Base-by-base conservation (phyloP, 30 jellyfish, hydroid and myxozoan species). In the Mastigias papua region DNA sequence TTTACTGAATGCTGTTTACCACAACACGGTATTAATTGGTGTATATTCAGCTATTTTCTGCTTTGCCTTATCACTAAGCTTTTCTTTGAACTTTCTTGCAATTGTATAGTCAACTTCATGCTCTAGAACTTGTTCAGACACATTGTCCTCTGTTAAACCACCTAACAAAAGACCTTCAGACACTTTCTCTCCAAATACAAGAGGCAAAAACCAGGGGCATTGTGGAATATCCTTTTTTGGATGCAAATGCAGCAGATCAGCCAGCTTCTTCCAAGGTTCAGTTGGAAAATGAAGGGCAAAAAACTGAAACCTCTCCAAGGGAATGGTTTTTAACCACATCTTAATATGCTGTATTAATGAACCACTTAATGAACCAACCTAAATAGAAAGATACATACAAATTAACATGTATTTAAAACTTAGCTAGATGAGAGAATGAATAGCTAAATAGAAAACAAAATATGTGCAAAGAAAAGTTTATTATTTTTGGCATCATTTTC, bases 211-310 rank as follows among this genome's bases (percentile, higher is more conserved):
- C 96, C 96, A 88, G 22, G 87, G 81, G 80, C 96, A 88, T 51
- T 88, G 96, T 25, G 96, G 96, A 2, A 88, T 8, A 63, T 88
- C 96, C 33, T 63, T 77, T 25, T 88, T 88, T 17, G 96, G 96
- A 42, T 88, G 86, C 54, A 88, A 58, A 71, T 88, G 96, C 48
- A 91, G 78, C 1, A 88, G n/a, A 71, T 88, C 91, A 32, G 96
- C 91, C 69, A 88, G 67, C 23, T 78, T 88, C 58, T 88, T 88
- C 96, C 96, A 88, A 22, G 96, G 88, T 22, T 88, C 96, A 22
- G 88, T 57, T 21, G 96, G 96, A 22, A 88, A 88, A 50, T 88
- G 91, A 1, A 46, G 49, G 29, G 96, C 96, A 50, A 48, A 78
- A 61, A 88, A 88, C 33, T 28, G 62, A 5, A 88, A 79, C 62